These are phyloP conservation scores for Tiliacea aurago DNA, from an alignment of 2,888 invertebrate species.

Conservation along the genomic window DNA sequence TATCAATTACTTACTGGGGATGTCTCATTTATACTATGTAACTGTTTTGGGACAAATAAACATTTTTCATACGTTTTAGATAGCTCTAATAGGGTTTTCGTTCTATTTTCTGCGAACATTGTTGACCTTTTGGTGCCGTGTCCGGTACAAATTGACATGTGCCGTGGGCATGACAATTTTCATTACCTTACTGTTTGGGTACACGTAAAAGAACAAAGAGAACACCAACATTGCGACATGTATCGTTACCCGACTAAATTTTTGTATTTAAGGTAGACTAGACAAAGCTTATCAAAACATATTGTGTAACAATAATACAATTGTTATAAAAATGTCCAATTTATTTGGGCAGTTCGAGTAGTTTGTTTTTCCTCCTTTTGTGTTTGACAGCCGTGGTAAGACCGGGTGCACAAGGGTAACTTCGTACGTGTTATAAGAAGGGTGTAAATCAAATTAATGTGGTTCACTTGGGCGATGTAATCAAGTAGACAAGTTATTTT, in stretches of 20 bases:
- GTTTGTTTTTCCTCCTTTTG: slow-evolving; percentile 46
- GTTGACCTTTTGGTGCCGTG: slow-evolving; percentile 31
- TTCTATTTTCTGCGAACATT: slow-evolving; percentile 20
- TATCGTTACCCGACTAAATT: slow-evolving; percentile 9
- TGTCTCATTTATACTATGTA: no score
- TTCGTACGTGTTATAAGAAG: slow-evolving; percentile 43
- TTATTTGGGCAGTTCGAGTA: slow-evolving; percentile 40
- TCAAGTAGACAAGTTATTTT: slow-evolving; percentile 43
- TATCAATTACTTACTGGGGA: no score
- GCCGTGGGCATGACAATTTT: slow-evolving; percentile 40
- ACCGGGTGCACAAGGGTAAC: slow-evolving; percentile 30
- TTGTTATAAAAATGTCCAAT: slow-evolving; percentile 46
- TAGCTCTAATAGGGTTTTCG: slow-evolving; percentile 16
- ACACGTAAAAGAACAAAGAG: slow-evolving; percentile 39
- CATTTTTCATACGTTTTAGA: slow-evolving; percentile 11
- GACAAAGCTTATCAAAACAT: slow-evolving; percentile 21
- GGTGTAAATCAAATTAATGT: slow-evolving; percentile 57
- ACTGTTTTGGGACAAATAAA: no score
- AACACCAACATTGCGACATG: slow-evolving; percentile 3
- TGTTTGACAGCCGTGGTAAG: slow-evolving; percentile 42
- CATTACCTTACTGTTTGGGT: slow-evolving; percentile 39
- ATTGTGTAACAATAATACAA: slow-evolving; percentile 14
- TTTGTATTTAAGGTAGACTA: slow-evolving; percentile 8
- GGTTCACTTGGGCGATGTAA: slow-evolving; percentile 35
- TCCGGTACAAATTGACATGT: slow-evolving; percentile 45